Conservation (phyloP, 2,888 invertebrate genomes). For the Timema cristinae region DNA sequence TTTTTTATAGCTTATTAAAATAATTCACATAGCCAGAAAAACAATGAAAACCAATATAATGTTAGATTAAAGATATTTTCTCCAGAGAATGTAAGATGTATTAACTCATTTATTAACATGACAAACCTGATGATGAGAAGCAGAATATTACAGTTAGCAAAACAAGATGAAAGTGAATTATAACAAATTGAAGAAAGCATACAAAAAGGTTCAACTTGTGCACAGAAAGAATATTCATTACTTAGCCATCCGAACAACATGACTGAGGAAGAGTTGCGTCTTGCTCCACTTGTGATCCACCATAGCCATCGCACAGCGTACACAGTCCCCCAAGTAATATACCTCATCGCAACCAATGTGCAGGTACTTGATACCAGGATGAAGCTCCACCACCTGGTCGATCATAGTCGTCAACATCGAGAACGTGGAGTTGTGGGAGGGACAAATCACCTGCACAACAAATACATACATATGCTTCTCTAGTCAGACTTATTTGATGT, state of each 20-base stretch:
- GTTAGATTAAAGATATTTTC: too few relatives aligned
- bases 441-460: constrained; percentile 60
- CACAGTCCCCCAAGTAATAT: constrained; percentile 62
- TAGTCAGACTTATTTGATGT: too few relatives aligned
- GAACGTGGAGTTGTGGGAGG: constrained; percentile 56
- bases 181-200: too few relatives aligned
- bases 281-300: constrained; percentile 44
- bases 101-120: too few relatives aligned
- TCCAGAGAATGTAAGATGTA: too few relatives aligned
- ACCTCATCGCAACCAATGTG: constrained; percentile 86
- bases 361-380: constrained; percentile 53
- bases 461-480: not conserved
- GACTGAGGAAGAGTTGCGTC: constrained; percentile 58
- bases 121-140: too few relatives aligned
- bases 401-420: constrained; percentile 62
- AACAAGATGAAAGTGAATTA: too few relatives aligned
- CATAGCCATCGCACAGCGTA: constrained; percentile 46
- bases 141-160: too few relatives aligned
- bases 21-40: too few relatives aligned
- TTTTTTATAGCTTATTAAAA: too few relatives aligned
- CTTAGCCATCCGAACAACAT: constrained; percentile 54
- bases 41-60: not conserved
- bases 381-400: constrained; percentile 60
- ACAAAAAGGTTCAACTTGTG: too few relatives aligned
- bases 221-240: constrained; percentile 33